A percentile compares a stretch with the other conserved stretches of the same genome.
These are phyloP conservation scores for Sciurus vulgaris DNA, from an alignment of 2,797 vertebrate genomes.

Conservation along the genomic window DNA sequence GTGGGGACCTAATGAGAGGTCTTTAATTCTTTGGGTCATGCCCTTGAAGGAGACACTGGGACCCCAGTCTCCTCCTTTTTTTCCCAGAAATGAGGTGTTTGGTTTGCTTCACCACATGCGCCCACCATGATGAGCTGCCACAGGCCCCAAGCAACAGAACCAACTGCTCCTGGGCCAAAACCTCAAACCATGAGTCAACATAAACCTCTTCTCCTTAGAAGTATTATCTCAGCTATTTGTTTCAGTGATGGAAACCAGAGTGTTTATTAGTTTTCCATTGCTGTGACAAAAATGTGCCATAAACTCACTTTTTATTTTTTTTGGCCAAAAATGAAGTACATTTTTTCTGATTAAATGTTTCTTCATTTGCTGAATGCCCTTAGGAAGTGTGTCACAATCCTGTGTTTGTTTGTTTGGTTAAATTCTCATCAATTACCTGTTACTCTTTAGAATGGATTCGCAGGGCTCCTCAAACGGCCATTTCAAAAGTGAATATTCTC, in stretches of 20 bases:
- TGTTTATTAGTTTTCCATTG: neutral
- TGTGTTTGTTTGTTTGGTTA: neutral
- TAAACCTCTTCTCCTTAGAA: neutral
- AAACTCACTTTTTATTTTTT: neutral
- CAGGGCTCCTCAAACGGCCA: neutral
- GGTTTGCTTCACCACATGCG: too few species aligned
- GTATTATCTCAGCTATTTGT: neutral
- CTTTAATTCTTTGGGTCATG: neutral
- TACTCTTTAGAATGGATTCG: neutral
- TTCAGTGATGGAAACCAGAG: neutral
- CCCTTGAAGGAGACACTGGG: neutral
- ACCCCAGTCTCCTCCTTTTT: neutral
- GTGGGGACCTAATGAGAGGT: neutral
- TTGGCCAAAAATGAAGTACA: neutral
- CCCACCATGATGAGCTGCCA: too few species aligned
- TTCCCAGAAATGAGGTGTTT: accelerated
- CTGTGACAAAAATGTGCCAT: neutral
- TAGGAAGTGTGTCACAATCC: too few species aligned
- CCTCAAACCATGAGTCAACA: neutral
- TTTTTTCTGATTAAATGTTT: neutral
- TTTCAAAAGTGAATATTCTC: neutral
- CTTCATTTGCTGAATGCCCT: neutral
- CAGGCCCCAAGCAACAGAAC: neutral
- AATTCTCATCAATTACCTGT: neutral
- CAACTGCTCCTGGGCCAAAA: neutral